Evolutionary conservation across 2,888 invertebrate genomes (phyloP).

Genomic region (Sialis fuliginosa): DNA sequence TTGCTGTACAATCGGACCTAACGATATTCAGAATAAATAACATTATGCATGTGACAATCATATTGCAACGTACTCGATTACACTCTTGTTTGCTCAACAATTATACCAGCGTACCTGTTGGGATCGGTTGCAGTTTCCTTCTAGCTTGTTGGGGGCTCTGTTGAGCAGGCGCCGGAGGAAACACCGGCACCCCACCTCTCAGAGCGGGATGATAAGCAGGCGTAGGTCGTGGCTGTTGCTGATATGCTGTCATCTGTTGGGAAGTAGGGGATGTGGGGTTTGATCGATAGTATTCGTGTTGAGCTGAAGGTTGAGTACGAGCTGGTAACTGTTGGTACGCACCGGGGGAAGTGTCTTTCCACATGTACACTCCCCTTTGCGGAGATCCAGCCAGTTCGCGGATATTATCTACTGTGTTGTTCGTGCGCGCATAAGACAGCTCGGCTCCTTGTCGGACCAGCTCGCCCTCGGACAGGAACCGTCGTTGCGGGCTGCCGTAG

Average conservation of each 20-base stretch:
- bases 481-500: constrained; percentile 47
- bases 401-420: constrained; percentile 71
- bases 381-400: constrained; percentile 77
- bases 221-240: constrained; percentile 21
- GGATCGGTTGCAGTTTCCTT: constrained; percentile 3
- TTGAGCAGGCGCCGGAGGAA: constrained; percentile 26
- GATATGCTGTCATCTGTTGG: constrained; percentile 19
- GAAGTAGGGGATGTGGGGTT: constrained; percentile 60
- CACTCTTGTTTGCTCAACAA: no score
- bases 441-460: constrained; percentile 48
- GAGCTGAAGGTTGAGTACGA: constrained; percentile 16
- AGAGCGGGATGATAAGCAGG: constrained; percentile 40
- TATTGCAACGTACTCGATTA: no score
- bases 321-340: constrained; percentile 25
- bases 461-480: constrained; percentile 71
- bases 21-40: neutral
- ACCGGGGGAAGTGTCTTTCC: constrained; percentile 61
- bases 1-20: constrained; percentile 27
- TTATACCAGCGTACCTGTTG: neutral
- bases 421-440: constrained; percentile 46
- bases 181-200: constrained; percentile 50
- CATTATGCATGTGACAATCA: no score
- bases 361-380: constrained; percentile 63
- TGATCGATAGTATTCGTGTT: constrained; percentile 40
- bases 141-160: constrained; percentile 4